Base-by-base conservation (phyloP, 2,797 vertebrate genomes). In the Moxostoma hubbsi region DNA sequence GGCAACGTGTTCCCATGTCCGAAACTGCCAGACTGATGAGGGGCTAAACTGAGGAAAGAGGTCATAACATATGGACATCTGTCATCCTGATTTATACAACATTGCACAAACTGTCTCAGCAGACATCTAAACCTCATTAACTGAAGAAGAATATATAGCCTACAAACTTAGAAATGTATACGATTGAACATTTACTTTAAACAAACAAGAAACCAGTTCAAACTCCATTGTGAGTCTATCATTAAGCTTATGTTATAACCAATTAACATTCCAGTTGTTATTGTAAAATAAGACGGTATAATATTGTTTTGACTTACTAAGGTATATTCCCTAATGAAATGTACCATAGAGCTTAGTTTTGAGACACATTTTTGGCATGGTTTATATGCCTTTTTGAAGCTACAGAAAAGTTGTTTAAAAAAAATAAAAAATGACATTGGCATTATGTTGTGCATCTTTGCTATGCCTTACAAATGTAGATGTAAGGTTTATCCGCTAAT, bases 1-100 rank as follows among this genome's bases (percentile, higher is more conserved):
- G n/a, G 94, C 95, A 72, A 92, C 90, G 79, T 95, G 94, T 69
- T 92, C 93, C 72, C 91, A 86, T 58, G 83, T 94, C 24, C 92
- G 84, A 49, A 91, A 92, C 89, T 96, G 95, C 61, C 84, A 84
- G 13, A 55, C 81, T 1, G 82, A 88, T 16, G 9, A 79, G 16
- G 83, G 82, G 62, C 75, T 83, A 72, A 87, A 92, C 77, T 90
- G 82, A 92, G 75, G 8, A 50, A 45, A 71, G 16, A 70, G 66
- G 59, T 78, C 55, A 62, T 24, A 49, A 24, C 6, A 78, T 13
- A 10, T 36, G 49, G 24, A 70, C 15, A 78, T 71, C 36, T 63
- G 43, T 57, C 51, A 65, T 72, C 45, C 43, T 10, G 5, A 9
- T 49, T 65, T 54, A 75, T 62, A 54, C 5, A 58, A 57, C 4